Percentiles rank a stretch among this genome's conserved stretches.
These are phyloP conservation scores for Cheilosia scutellata DNA, from an alignment of 2,888 invertebrate genomes.

Conservation along the genomic window DNA sequence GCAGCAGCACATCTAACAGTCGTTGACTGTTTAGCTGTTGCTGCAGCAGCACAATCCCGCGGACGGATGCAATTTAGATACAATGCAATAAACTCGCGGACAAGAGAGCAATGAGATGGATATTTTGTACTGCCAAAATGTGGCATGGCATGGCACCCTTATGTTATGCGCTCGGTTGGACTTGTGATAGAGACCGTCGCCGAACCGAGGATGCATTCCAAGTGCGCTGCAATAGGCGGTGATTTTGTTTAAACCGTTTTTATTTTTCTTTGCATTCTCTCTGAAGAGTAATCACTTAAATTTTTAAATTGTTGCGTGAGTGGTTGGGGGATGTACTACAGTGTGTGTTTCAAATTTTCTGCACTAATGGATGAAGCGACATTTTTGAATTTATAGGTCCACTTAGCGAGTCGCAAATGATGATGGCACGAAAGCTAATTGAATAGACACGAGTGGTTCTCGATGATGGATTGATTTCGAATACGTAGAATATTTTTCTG, in stretches of 20 bases:
- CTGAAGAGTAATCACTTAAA: constrained; percentile 36
- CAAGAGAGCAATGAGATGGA: constrained; percentile 32
- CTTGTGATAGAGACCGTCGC: constrained; percentile 1
- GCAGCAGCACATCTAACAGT: constrained; percentile 11
- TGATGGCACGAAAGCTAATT: constrained; percentile 31
- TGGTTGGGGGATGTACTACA: neutral
- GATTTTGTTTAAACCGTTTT: neutral
- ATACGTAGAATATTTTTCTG: neutral
- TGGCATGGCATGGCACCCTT: constrained; percentile 1
- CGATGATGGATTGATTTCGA: constrained; percentile 46
- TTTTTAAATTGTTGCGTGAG: constrained; percentile 39
- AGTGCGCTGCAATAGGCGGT: neutral
- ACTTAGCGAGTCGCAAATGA: neutral
- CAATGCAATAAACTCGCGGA: constrained; percentile 22
- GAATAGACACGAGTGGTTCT: constrained; percentile 25
- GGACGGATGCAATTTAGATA: constrained; percentile 37
- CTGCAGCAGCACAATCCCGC: constrained; percentile 16
- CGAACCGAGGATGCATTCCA: constrained; percentile 28
- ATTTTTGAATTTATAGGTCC: constrained; percentile 3
- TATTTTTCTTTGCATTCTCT: constrained; percentile 3
- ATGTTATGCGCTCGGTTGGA: neutral
- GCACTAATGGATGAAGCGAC: neutral
- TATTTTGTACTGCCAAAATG: constrained; percentile 36
- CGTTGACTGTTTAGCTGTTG: constrained; percentile 58
- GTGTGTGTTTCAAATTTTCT: neutral